Evolutionary conservation across 2,113 vertebrate species (phyloP).

Genomic region (Parus major): DNA sequence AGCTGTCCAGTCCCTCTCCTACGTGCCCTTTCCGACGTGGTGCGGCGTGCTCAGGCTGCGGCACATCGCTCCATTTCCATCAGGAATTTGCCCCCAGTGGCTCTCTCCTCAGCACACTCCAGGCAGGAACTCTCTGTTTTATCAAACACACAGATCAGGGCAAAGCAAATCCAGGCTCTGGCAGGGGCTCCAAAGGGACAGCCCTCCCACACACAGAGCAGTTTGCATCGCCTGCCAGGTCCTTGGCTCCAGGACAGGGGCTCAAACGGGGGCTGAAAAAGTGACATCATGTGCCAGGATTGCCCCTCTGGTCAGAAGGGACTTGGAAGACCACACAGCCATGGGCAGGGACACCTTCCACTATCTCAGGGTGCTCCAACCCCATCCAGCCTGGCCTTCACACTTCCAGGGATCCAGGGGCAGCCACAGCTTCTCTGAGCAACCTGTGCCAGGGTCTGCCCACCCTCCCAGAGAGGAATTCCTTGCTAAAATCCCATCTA

Average conservation of each 20-base stretch:
- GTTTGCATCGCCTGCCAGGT: background rate
- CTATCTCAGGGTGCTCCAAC: background rate
- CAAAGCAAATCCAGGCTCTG: background rate
- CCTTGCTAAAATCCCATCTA: background rate
- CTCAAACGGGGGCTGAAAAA: background rate
- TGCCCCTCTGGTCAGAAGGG: background rate
- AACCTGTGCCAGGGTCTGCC: background rate
- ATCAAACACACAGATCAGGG: background rate
- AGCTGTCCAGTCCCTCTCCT: background rate
- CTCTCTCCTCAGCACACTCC: background rate
- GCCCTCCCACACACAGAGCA: background rate
- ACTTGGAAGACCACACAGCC: background rate
- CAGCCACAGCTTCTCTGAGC: background rate
- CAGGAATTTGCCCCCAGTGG: background rate
- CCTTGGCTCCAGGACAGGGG: fast-evolving
- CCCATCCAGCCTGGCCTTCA: background rate
- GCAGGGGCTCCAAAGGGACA: background rate
- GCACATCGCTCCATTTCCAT: fast-evolving
- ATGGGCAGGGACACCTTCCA: background rate
- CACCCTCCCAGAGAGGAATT: background rate
- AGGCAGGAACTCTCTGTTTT: background rate
- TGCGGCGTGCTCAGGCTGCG: background rate
- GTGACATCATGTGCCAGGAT: fast-evolving
- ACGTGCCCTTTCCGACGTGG: background rate
- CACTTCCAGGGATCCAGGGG: background rate